phyloP scores from a whole-genome alignment of 2,888 invertebrate genomes.

The Xanthostigma xanthostigma region DNA sequence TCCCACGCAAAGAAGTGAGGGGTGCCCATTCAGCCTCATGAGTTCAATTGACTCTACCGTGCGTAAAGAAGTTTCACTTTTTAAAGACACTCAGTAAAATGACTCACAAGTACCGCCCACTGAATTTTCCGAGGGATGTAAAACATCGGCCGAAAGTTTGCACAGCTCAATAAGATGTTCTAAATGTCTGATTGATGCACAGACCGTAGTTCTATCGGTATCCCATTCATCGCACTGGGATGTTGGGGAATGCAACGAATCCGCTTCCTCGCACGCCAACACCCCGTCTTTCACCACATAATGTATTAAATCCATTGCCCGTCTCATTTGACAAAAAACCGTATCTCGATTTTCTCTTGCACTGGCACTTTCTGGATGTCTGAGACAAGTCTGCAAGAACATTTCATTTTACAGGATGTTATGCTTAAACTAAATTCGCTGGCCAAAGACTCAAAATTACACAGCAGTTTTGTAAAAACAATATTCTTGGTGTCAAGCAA shows the following conservation, averaged over 20 bases:
- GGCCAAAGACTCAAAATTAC: neutral
- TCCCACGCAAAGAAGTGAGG: no score
- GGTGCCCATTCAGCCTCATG: no score
- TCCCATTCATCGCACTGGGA: conserved; percentile 47
- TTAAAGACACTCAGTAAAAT: no score
- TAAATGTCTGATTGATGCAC: conserved; percentile 68
- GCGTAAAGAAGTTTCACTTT: no score
- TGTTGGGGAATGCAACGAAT: conserved; percentile 22
- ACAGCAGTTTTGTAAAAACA: no score
- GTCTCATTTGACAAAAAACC: conserved; percentile 93
- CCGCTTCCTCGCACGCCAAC: conserved; percentile 37
- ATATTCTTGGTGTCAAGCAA: no score
- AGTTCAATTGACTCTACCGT: no score
- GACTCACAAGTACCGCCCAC: neutral
- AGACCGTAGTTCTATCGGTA: conserved; percentile 51
- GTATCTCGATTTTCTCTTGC: conserved; percentile 93
- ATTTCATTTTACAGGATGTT: neutral
- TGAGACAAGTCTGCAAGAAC: conserved; percentile 58
- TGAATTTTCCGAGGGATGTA: conserved; percentile 1
- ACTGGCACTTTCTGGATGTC: conserved; percentile 87
- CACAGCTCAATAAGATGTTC: conserved; percentile 78
- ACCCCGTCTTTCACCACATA: conserved; percentile 96
- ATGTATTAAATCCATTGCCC: conserved; percentile 94
- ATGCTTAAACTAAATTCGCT: no score
- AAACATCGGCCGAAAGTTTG: conserved; percentile 43